Conservation (phyloP, 2,797 vertebrate species). For the Siniperca undulata region DNA sequence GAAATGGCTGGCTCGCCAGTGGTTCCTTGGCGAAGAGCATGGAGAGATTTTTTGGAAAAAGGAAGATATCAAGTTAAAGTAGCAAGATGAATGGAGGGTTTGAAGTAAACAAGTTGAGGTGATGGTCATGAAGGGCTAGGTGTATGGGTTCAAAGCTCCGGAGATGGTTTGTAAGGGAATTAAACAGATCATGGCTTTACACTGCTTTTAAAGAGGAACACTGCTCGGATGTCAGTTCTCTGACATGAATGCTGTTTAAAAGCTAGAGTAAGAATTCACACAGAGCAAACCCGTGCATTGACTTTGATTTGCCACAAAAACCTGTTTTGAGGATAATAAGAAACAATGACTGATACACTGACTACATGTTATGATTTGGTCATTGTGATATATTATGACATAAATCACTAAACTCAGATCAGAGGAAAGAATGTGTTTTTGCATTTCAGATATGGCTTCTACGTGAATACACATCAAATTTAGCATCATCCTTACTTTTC, state of each 20-base stretch:
- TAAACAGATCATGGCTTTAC: slow-evolving; percentile 15
- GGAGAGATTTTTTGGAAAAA: slow-evolving; percentile 40
- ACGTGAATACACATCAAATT: background rate
- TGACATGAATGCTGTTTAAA: background rate
- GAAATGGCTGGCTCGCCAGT: slow-evolving; percentile 69
- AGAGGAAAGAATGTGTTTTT: background rate
- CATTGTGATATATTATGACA: background rate
- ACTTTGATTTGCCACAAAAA: background rate
- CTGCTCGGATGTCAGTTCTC: background rate
- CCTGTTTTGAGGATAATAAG: background rate
- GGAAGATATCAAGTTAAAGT: slow-evolving; percentile 32
- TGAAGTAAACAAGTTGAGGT: slow-evolving; percentile 36
- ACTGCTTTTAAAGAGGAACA: slow-evolving; percentile 13
- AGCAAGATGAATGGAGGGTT: slow-evolving; percentile 36
- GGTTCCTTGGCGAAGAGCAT: slow-evolving; percentile 55
- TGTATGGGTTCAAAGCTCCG: slow-evolving; percentile 22
- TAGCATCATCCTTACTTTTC: background rate
- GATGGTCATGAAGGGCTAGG: slow-evolving; percentile 22
- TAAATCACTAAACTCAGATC: background rate
- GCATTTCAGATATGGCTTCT: background rate
- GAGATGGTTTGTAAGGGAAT: slow-evolving; percentile 1
- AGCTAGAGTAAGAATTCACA: background rate
- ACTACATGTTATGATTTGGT: background rate
- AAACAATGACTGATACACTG: background rate
- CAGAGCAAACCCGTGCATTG: background rate